These are phyloP conservation scores for Rhyzopertha dominica DNA, from an alignment of 1,140 invertebrate species.

Conservation along the genomic window DNA sequence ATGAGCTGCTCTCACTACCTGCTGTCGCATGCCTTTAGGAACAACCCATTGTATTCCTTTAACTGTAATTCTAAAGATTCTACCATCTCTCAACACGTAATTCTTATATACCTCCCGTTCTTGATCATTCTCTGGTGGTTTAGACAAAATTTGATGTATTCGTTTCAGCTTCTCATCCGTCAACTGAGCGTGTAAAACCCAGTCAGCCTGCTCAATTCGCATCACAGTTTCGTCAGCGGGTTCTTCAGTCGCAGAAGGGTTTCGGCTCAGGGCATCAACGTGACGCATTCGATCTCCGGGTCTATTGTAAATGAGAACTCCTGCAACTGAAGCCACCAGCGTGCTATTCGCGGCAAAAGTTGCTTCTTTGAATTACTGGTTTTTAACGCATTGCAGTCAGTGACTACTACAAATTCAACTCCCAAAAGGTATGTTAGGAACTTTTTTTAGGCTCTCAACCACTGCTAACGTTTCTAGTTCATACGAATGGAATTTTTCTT, in stretches of 20 bases:
- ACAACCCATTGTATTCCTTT: slow-evolving; percentile 31
- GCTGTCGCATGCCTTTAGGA: slow-evolving; percentile 25
- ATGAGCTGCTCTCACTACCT: slow-evolving; percentile 31
- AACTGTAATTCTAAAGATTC: too few relatives aligned
- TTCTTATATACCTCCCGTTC: background rate
- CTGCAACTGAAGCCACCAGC: slow-evolving; percentile 35
- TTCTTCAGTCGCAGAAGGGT: too few relatives aligned
- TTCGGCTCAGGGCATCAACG: slow-evolving; percentile 37
- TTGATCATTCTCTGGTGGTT: background rate
- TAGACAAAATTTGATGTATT: background rate
- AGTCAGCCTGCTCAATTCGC: background rate
- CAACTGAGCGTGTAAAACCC: background rate
- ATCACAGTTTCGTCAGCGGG: too few relatives aligned
- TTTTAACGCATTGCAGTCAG: slow-evolving; percentile 31
- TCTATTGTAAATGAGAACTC: slow-evolving; percentile 34
- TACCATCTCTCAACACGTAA: slow-evolving; percentile 2
- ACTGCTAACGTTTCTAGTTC: too few relatives aligned
- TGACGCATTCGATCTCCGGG: slow-evolving; percentile 31
- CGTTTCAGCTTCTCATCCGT: background rate
- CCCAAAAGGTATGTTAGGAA: slow-evolving; percentile 26
- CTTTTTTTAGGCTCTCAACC: slow-evolving; percentile 16
- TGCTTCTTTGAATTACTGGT: slow-evolving; percentile 26
- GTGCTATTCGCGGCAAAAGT: slow-evolving; percentile 29
- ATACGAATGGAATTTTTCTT: slow-evolving; percentile 40
- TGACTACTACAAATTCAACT: slow-evolving; percentile 23